Conservation (phyloP, 2,113 vertebrate species). For the Malurus elegans region DNA sequence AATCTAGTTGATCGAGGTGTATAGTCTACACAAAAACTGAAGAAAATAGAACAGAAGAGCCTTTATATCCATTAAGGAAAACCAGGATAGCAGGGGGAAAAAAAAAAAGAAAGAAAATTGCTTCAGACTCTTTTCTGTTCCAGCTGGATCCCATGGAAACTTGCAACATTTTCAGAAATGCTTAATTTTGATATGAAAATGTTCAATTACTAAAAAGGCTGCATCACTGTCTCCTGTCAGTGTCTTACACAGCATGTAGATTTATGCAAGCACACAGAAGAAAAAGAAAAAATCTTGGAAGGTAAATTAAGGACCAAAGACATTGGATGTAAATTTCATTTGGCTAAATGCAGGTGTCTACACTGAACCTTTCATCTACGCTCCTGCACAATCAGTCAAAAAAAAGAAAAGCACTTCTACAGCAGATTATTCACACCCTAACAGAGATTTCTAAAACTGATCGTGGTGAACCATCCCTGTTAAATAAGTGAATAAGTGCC, state of each 20-base stretch:
- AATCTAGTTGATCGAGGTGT: not conserved
- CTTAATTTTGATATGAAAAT: slow-evolving; percentile 8
- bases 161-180: not conserved
- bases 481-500: slow-evolving; percentile 16
- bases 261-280: not conserved
- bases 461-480: not conserved
- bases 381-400: not conserved
- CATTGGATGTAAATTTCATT: not conserved
- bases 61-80: not conserved
- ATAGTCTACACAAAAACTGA: not conserved
- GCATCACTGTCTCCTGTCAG: not conserved
- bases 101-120: not conserved
- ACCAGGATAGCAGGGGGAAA: not conserved
- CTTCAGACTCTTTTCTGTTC: not conserved
- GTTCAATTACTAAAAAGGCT: not conserved
- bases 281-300: not conserved
- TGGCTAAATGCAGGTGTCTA: not conserved
- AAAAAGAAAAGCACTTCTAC: not conserved
- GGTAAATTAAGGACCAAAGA: not conserved
- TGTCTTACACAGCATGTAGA: not conserved
- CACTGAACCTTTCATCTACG: not conserved
- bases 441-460: not conserved
- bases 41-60: not conserved
- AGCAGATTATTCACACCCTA: not conserved
- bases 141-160: slow-evolving; percentile 27